Evolutionary conservation across 2,888 invertebrate species (phyloP), one percentile per base, ranked within the genome.

Genomic region (Mamestra brassicae): DNA sequence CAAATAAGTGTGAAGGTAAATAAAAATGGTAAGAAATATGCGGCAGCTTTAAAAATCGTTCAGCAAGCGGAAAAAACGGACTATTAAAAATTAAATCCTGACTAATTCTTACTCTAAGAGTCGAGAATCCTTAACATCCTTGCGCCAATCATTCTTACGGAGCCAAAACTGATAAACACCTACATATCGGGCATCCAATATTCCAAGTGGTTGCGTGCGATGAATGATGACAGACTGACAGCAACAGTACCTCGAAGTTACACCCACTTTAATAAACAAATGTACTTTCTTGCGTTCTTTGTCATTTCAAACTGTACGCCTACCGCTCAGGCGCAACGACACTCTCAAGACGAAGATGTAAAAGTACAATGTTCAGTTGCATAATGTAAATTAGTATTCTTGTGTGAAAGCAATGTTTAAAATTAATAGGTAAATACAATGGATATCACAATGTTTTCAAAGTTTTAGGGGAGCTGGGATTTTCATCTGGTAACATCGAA

Each of bases 301-400:
- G 79, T 83, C 60, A 78, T 74, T 70, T 67, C n/a, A 64, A 78
- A 83, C 52, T 26, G 47, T 15, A 61, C 52, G 34, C 45, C 67
- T 68, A 68, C 17, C 17, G 36, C n/a, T 15, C n/a, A 68, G 26
- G 13, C 13, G 54, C 36, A 55, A 42, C 50, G 17, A 57, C 58
- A 55, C 45, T 69, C 72, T 78, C 61, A 71, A 61, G 55, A 26
- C 36, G 72, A 45, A 45, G n/a, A 58, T 63, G 60, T 63, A 58
- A 42, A 72, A 71, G 47, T 65, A 78, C 72, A 50, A 63, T 66
- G 66, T 69, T 60, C n/a, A 38, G 65, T 80, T 62, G n/a, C 65
- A 66, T 78, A 62, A 62, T 70, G 66, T 60, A 73, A 83, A 78
- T 73, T 38, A 58, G 50, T 13, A n/a, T 47, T 34, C 45, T 57